Percentiles rank a stretch among this genome's conserved stretches.
These are phyloP conservation scores for Lepidotrigona ventralis DNA, from an alignment of 1,140 invertebrate species.

Conservation along the genomic window DNA sequence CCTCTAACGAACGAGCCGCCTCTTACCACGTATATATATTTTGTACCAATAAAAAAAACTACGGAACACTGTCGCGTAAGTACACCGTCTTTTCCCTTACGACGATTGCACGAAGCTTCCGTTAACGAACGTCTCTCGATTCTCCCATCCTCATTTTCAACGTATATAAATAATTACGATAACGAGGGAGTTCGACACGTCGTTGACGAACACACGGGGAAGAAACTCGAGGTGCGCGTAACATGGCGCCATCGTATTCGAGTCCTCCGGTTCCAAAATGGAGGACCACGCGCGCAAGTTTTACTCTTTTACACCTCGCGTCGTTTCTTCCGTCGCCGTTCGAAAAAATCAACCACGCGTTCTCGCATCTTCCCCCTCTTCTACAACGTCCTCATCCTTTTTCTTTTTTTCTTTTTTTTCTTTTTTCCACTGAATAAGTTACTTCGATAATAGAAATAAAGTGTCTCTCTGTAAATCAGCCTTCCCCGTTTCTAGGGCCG, in stretches of 20 bases:
- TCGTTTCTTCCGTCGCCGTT: background rate
- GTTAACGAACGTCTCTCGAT: background rate
- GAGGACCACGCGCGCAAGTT: too few relatives aligned
- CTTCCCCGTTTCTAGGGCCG: conserved; percentile 43
- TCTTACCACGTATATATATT: conserved; percentile 11
- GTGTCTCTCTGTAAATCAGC: conserved; percentile 46
- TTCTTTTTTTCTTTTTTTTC: background rate
- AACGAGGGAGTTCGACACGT: background rate
- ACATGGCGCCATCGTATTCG: too few relatives aligned
- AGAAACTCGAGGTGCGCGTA: background rate
- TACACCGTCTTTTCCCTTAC: conserved; percentile 24
- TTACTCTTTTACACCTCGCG: background rate
- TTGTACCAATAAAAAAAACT: conserved; percentile 32
- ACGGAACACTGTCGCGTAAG: conserved; percentile 56
- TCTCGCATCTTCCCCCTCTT: background rate
- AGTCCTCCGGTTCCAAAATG: too few relatives aligned
- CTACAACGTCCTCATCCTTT: background rate
- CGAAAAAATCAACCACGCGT: background rate
- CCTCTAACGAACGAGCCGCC: background rate
- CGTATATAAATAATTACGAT: conserved; percentile 33
- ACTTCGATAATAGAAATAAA: conserved; percentile 29
- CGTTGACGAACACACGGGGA: background rate
- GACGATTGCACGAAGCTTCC: conserved; percentile 9
- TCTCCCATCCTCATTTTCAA: background rate
- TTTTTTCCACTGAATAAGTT: conserved; percentile 17